Evolutionary conservation across 2,888 invertebrate genomes (phyloP).

Genomic region (Scaptomyza flava): DNA sequence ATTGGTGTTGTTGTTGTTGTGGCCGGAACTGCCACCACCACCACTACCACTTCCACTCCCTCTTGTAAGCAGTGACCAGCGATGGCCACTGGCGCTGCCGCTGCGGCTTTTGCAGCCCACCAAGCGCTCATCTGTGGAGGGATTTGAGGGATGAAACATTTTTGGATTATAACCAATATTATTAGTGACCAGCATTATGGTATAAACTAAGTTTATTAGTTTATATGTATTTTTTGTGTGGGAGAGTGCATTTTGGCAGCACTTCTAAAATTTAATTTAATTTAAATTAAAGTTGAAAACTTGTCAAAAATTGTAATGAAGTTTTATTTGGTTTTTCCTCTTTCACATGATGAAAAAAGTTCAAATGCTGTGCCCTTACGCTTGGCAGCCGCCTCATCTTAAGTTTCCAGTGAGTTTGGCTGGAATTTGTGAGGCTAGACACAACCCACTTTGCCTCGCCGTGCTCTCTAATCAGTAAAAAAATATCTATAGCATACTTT

Average conservation of each 20-base stretch:
- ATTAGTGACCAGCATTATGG: slow-evolving; percentile 27
- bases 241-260: neutral
- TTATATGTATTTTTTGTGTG: slow-evolving; percentile 11
- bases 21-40: slow-evolving; percentile 31
- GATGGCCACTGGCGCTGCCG: slow-evolving; percentile 75
- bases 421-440: neutral
- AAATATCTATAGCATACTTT: slow-evolving; percentile 30
- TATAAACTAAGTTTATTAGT: neutral
- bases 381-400: neutral
- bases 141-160: neutral
- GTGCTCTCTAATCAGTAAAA: slow-evolving; percentile 17
- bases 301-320: slow-evolving; percentile 55
- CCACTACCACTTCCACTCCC: slow-evolving; percentile 20
- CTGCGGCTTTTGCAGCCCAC: slow-evolving; percentile 70
- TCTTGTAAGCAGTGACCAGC: slow-evolving; percentile 81
- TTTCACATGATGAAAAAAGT: neutral
- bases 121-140: slow-evolving; percentile 64
- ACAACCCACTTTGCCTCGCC: neutral
- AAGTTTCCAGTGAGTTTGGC: neutral
- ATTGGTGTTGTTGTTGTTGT: slow-evolving; percentile 71
- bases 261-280: slow-evolving; percentile 23
- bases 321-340: slow-evolving; percentile 40
- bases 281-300: slow-evolving; percentile 45
- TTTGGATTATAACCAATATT: slow-evolving; percentile 27
- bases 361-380: neutral